These are phyloP conservation scores for Monochamus saltuarius DNA, from an alignment of 1,140 invertebrate species.

Conservation along the genomic window DNA sequence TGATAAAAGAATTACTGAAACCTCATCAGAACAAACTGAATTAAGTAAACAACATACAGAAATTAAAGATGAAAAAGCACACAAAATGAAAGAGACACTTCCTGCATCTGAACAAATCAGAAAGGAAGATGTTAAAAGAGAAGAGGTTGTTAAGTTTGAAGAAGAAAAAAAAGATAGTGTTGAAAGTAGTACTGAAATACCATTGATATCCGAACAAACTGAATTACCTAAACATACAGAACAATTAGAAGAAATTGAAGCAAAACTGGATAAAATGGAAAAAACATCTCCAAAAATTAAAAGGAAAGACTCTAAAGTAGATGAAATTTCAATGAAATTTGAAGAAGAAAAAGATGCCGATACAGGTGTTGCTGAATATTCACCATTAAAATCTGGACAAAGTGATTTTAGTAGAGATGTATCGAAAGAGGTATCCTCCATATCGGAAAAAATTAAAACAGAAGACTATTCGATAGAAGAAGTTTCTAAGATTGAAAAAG, in stretches of 20 bases:
- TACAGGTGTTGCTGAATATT: too few species aligned
- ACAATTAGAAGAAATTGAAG: neutral
- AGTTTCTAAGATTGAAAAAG: neutral
- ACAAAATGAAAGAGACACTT: conserved; percentile 17
- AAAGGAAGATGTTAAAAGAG: neutral
- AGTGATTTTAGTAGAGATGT: neutral
- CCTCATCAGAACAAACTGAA: too few species aligned
- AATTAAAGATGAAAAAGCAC: conserved; percentile 26
- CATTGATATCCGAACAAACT: conserved; percentile 15
- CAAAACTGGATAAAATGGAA: too few species aligned
- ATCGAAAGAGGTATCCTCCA: conserved; percentile 14
- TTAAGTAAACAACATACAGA: conserved; percentile 10
- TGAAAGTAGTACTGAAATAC: conserved; percentile 15
- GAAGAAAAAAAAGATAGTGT: conserved; percentile 13
- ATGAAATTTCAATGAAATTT: conserved; percentile 22
- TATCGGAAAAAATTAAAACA: conserved; percentile 6
- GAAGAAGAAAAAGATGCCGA: conserved; percentile 21
- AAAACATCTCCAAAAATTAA: too few species aligned
- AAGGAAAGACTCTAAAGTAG: neutral
- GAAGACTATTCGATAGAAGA: neutral
- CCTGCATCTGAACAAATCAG: neutral
- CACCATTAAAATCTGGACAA: too few species aligned
- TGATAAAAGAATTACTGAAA: too few species aligned
- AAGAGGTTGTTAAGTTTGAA: neutral
- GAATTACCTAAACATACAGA: conserved; percentile 15